Evolutionary conservation across 53 echinoderm and acorn worm species (phyloP), one percentile per base, ranked within the genome.

Genomic region (Luidia sarsii): DNA sequence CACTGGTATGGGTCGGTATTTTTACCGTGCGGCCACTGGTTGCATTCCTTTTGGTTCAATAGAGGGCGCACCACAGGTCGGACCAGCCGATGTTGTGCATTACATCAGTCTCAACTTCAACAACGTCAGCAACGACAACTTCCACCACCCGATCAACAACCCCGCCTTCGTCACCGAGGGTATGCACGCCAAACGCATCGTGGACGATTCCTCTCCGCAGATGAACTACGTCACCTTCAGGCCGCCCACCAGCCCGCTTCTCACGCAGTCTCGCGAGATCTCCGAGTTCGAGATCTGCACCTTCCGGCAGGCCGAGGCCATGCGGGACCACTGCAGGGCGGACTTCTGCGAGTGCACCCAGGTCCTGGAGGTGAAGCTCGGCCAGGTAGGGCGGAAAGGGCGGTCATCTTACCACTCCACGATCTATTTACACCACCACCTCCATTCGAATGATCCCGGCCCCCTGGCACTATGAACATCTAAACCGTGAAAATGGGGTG

Each of bases 271-370:
- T 11, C 10, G 23, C n/a, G 90, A 95, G 4, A 10, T 87, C 50
- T 34, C 70, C 18, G 24, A 53, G 14, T 65, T 35, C 23, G 72
- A 92, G 33, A 34, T 92, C 15, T 92, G 92, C 75, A 84, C 63
- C 27, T 51, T 65, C 2, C 48, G 77, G 10, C 83, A 86, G 18
- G 69, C 69, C 1, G 2, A 66, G 45, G 82, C 70, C 13, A 72
- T 84, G 54, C 39, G 49, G 8, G 86, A 71, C 11, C 62, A 81
- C 48, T 92, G 92, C 31, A 50, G 10, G 11, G 52, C 31, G n/a
- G 82, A 95, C 59, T 85, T 80, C 35, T 95, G 95, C 46, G 74
- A 85, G 48, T 95, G 95, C 36, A 87, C 85, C 0, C 82, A 95
- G 0, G 83, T 83, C 33, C 39, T 89, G 8, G 52, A 60, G 9